Evolutionary conservation across 2,113 vertebrate genomes (phyloP), one percentile per base, ranked within the genome.

Genomic region (Helogale parvula): DNA sequence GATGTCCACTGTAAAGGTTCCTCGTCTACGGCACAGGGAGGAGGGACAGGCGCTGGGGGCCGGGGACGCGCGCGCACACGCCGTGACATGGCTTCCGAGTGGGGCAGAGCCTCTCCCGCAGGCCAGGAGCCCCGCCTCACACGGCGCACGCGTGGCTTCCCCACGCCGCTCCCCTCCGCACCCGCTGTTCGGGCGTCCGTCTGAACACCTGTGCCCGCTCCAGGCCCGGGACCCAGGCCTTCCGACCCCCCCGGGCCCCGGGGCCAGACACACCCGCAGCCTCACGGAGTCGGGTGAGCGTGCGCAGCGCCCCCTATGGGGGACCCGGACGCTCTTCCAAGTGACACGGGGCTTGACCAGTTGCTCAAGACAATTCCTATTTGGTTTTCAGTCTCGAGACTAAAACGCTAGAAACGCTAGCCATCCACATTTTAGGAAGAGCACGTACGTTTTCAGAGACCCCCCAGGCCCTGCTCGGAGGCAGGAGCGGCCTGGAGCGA

Each of bases 81-180:
- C 7, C 3, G 10, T 2, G 54, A 69, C 69, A 2, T 52, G 1
- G 23, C 41, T 7, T 41, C 6, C 5, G 47, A 50, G 11, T 23
- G 3, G 16, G 35, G 16, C 25, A 0, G 88, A 17, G 33, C 72
- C 5, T 93, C 91, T 96, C 97, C 97, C 79, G 93, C 96, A 71
- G 96, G 93, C 83, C 52, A 15, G 3, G 52, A 97, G 23, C 66
- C 97, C 95, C 45, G 65, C 96, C 94, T 84, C 41, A 2, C 57
- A 10, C 92, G 96, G 76, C 77, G 69, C 86, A 80, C 71, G 9
- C 23, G 84, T 57, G 69, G 92, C 88, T 97, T 50, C 50, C 93
- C 88, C 95, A 33, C 1, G 0, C 74, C 25, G 60, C 3, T 31
- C 33, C 27, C 45, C 8, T 35, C 74, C 86, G n/a, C 27, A 16